Evolutionary conservation across 2,888 invertebrate species (phyloP), one percentile per base, ranked within the genome.

Genomic region (Lepidochrysops patricia): DNA sequence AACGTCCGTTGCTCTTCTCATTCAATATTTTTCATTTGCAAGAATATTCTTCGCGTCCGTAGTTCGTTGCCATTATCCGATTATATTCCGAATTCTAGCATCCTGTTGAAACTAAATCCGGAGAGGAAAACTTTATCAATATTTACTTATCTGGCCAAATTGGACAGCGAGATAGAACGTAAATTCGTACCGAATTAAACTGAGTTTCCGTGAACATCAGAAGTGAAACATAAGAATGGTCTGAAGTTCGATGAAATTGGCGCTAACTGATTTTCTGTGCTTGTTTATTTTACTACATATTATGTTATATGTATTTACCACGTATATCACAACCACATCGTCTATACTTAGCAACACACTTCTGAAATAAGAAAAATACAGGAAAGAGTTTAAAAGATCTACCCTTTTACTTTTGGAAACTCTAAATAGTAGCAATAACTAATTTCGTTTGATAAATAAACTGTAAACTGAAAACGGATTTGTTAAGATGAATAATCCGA

Each of bases 131-230:
- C 68, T 67, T 68, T 64, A 68, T 66, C 66, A 67, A 64, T 67
- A 66, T 68, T 70, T 68, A 66, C 67, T 66, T 65, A 66, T 64
- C 67, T 27, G 54, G 59, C 62, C 62, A 57, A 66, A 68, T 66
- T 64, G 65, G 63, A 64, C 64, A 63, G 67, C 52, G 62, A 64
- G 61, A 64, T 56, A 48, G 61, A 64, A 62, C 62, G 58, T 64
- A 63, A 67, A 66, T 66, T 61, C 15, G 19, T 61, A 60, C 37
- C 52, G 60, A 63, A 63, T 64, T 63, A 64, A 59, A 54, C 49
- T 32, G 29, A 57, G 58, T 50, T 61, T 62, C 58, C 57, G 56
- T 61, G 34, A 58, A 56, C 57, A 60, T 58, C 50, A 32, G 50
- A 57, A 49, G 34, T 57, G 19, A 32, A 54, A 54, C 32, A 54